These are phyloP conservation scores for Lasioglossum villosulum DNA, from an alignment of 2,888 invertebrate genomes.

Conservation along the genomic window DNA sequence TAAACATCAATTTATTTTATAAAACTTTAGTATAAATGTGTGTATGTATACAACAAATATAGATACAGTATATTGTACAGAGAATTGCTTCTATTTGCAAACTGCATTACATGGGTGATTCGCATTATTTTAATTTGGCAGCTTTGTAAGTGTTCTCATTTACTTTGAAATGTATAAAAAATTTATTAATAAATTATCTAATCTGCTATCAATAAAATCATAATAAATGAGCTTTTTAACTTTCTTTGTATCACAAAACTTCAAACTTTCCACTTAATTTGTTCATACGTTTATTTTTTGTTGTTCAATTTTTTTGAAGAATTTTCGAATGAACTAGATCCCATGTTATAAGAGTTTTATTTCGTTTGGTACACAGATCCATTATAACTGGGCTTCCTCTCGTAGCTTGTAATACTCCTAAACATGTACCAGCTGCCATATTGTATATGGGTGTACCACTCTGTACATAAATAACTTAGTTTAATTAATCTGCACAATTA, in stretches of 20 bases:
- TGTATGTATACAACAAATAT: conserved; percentile 22
- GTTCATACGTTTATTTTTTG: conserved; percentile 39
- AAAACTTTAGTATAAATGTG: conserved; percentile 27
- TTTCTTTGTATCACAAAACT: conserved; percentile 13
- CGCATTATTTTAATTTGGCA: conserved; percentile 10
- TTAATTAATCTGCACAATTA: not conserved
- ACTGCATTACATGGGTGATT: not conserved
- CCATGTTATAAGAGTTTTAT: conserved; percentile 85
- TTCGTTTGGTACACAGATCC: conserved; percentile 87
- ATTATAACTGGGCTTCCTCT: conserved; percentile 86
- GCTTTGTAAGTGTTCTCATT: not conserved
- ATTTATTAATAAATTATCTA: not conserved
- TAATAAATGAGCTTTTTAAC: conserved; percentile 9
- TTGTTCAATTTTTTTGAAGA: conserved; percentile 76
- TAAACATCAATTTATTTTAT: conserved; percentile 39
- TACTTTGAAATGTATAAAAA: not conserved
- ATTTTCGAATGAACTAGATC: conserved; percentile 84
- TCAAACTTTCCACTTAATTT: not conserved
- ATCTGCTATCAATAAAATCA: conserved; percentile 16
- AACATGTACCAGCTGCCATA: conserved; percentile 93
- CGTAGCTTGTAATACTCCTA: conserved; percentile 86
- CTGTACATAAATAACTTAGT: conserved; percentile 81
- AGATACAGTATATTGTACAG: conserved; percentile 21
- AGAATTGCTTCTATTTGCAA: conserved; percentile 17
- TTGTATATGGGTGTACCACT: conserved; percentile 92